Base-by-base conservation (phyloP, 2,888 invertebrate species). In the Pyralis farinalis region DNA sequence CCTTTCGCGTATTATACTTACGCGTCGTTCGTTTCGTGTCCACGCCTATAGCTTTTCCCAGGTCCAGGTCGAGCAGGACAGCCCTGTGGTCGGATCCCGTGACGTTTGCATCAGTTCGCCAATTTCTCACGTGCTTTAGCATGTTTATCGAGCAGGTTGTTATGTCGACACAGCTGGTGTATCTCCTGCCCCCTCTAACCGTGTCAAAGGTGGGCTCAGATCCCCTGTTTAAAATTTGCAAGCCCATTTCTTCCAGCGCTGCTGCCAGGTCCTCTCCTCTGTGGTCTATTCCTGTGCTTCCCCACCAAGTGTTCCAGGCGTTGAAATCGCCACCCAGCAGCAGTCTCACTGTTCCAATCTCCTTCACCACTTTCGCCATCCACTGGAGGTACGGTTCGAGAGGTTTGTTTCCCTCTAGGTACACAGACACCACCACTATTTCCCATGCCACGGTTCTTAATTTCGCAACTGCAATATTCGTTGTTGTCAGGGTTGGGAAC, bases 171-270 rank as follows among this genome's bases (percentile, higher is more conserved):
- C 28, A 28, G 34, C 57, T 62, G 1, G 11, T 31, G 32, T 36
- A 54, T 0, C 1, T 3, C 16, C 22, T 43, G 0, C 36, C 34
- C 0, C 55, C 51, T 12, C 58, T 41, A 0, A 50, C 8, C 0
- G 55, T 55, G 10, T 55, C 44, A 37, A 59, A 63, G 0, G 60
- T 60, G 1, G 63, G 60, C 0, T 38, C 21, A 0, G 16, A 16
- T 4, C 59, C 58, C 0, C 7, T 29, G 37, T 65, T 63, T 0
- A 62, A 42, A 7, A 58, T 36, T 9, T 60, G 45, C 7, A 57
- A 8, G 6, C 22, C 33, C 6, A 44, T 22, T 4, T 58, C 51
- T 0, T 48, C 31, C 0, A 58, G 10, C 6, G 7, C 2, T 8
- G 31, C 39, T 0, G 8, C 2, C 9, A 49, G 3, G 0, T 44